phyloP scores from a whole-genome alignment of 1,140 invertebrate species.

The Diprion similis region DNA sequence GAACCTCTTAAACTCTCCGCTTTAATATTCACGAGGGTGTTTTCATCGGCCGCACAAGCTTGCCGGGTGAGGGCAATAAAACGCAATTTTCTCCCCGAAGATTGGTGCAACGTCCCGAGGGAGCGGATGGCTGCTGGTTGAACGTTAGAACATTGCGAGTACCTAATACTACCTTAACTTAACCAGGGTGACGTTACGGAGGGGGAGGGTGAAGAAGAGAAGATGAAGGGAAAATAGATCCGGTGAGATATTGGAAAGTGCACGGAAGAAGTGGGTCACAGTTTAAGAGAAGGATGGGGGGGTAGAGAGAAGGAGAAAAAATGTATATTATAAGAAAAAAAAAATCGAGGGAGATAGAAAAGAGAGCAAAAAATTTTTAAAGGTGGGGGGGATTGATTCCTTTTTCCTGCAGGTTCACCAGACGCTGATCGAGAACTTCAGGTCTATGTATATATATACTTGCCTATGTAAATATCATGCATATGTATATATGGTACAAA shows the following conservation, averaged over 20 bases:
- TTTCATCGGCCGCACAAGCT: neutral
- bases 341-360: too few relatives aligned
- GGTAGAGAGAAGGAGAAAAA: too few relatives aligned
- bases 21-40: neutral
- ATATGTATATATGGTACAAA: neutral
- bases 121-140: too few relatives aligned
- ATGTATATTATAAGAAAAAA: too few relatives aligned
- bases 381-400: too few relatives aligned
- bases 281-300: neutral
- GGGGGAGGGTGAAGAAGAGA: neutral
- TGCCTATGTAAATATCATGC: neutral
- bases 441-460: too few relatives aligned
- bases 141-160: too few relatives aligned
- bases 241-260: slow-evolving; percentile 4
- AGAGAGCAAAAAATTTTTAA: too few relatives aligned
- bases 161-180: too few relatives aligned
- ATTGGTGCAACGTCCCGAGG: neutral
- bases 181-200: neutral
- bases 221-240: neutral
- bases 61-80: neutral
- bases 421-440: too few relatives aligned
- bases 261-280: neutral
- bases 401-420: too few relatives aligned
- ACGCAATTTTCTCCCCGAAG: neutral
- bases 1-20: neutral